Percentiles rank a stretch among this genome's conserved stretches.
Conservation (phyloP, 2,888 invertebrate genomes). For the Diplazon laetatorius region DNA sequence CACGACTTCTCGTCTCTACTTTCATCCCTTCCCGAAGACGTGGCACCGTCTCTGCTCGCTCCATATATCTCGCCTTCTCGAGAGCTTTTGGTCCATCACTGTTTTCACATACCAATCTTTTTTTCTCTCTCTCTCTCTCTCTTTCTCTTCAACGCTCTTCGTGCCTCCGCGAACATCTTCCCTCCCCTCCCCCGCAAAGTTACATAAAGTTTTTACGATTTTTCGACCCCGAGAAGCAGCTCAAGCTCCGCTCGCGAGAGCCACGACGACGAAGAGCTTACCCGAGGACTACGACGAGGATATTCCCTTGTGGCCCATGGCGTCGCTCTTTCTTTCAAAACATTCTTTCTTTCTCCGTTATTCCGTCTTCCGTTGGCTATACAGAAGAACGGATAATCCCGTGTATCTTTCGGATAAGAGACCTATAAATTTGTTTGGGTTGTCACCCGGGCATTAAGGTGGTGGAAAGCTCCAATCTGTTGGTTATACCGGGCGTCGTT, state of each 20-base stretch:
- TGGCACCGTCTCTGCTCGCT: conserved; percentile 4
- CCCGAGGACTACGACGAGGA: conserved; percentile 37
- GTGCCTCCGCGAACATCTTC: conserved; percentile 68
- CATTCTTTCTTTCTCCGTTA: conserved; percentile 38
- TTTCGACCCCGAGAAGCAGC: conserved; percentile 71
- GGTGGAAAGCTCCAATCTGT: conserved; percentile 77
- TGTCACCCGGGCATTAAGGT: conserved; percentile 79
- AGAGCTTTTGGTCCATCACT: conserved; percentile 62
- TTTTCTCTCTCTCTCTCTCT: conserved; percentile 64
- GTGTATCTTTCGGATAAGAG: conserved; percentile 81
- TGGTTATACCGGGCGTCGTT: conserved; percentile 73
- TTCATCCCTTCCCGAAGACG: conserved; percentile 37
- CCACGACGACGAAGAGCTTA: conserved; percentile 51
- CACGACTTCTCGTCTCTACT: conserved; percentile 12
- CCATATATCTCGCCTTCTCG: conserved; percentile 51
- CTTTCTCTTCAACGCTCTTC: conserved; percentile 36
- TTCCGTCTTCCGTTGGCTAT: conserved; percentile 36
- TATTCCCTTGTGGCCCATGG: conserved; percentile 65
- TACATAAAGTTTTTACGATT: conserved; percentile 82
- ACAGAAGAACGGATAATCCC: conserved; percentile 78
- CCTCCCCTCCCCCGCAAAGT: no score
- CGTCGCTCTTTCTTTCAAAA: conserved; percentile 34
- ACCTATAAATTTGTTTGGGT: conserved; percentile 82
- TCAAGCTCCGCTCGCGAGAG: conserved; percentile 55
- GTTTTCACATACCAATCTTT: conserved; percentile 48